These are phyloP conservation scores for Numenius phaeopus DNA, from an alignment of 2,797 vertebrate genomes.

Conservation along the genomic window DNA sequence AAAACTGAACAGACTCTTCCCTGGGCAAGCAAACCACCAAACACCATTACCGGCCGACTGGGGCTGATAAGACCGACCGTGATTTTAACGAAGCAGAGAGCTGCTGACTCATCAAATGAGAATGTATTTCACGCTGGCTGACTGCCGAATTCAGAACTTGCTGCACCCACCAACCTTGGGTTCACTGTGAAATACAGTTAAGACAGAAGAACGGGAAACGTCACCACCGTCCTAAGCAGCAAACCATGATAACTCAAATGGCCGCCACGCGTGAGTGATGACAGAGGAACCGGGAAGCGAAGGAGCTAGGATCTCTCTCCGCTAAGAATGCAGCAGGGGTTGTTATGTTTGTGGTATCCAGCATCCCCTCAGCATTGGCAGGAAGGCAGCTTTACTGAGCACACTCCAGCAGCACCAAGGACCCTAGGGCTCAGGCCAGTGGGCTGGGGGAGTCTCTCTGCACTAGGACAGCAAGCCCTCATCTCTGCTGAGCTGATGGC, in stretches of 20 bases:
- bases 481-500: background rate
- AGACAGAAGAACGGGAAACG: rapidly evolving
- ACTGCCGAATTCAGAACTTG: background rate
- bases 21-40: background rate
- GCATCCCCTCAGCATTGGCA: rapidly evolving
- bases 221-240: background rate
- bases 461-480: background rate
- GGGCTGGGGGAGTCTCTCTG: background rate
- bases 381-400: background rate
- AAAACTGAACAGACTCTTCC: background rate
- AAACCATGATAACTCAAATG: background rate
- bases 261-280: rapidly evolving
- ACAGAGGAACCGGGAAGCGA: rapidly evolving
- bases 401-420: background rate
- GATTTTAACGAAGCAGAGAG: background rate
- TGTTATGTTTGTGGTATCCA: background rate
- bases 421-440: rapidly evolving
- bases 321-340: background rate
- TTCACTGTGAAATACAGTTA: background rate
- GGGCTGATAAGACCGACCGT: background rate
- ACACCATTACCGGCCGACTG: background rate
- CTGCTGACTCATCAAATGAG: background rate
- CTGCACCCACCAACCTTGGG: background rate
- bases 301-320: background rate
- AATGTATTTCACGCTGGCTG: background rate